phyloP scores from a whole-genome alignment of 2,113 vertebrate species.

The Cyrtonyx montezumae region DNA sequence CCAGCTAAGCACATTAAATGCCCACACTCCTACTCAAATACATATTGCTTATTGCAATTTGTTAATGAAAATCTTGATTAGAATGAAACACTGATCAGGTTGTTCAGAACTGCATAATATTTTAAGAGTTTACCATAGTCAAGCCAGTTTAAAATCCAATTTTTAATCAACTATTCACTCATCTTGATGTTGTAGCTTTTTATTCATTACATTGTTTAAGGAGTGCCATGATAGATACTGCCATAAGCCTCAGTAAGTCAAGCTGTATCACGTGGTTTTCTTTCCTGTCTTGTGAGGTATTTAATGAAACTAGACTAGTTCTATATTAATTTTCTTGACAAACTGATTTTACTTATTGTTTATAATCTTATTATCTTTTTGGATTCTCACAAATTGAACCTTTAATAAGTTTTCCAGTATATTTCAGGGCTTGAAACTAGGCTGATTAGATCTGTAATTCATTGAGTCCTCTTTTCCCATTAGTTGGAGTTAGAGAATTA shows the following conservation, averaged over 20 bases:
- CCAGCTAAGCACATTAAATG: not conserved
- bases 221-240: not conserved
- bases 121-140: not conserved
- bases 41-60: not conserved
- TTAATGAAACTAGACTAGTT: not conserved
- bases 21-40: not conserved
- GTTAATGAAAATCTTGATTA: not conserved
- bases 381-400: not conserved
- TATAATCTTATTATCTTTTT: not conserved
- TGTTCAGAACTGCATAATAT: not conserved
- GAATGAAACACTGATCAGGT: not conserved
- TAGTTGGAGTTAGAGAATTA: not conserved
- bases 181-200: not conserved
- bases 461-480: not conserved
- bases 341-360: not conserved
- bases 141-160: not conserved
- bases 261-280: not conserved
- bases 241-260: not conserved
- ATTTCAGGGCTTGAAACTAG: not conserved
- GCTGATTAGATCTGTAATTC: not conserved
- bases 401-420: not conserved
- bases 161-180: not conserved
- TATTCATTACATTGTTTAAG: not conserved
- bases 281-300: not conserved
- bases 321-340: slow-evolving; percentile 14